Evolutionary conservation across 2,113 vertebrate genomes (phyloP), one percentile per base, ranked within the genome.

Genomic region (Xiphophorus maculatus): DNA sequence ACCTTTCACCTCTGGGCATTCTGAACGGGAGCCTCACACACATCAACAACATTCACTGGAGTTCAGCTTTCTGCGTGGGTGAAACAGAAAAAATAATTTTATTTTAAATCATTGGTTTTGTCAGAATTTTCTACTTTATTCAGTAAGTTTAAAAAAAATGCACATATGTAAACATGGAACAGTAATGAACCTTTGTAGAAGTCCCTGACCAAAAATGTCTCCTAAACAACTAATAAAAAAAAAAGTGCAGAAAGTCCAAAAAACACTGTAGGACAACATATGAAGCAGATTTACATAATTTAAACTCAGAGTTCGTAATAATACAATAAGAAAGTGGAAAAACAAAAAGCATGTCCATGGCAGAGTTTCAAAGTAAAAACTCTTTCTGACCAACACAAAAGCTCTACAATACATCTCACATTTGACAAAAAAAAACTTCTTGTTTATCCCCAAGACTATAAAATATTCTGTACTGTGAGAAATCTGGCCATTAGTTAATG

Each of bases 1-100:
- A 89, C 90, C 89, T 90, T 81, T 91, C 80, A 92, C 86, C 87
- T 70, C 71, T 72, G 28, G 3, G 2, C 17, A 80, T 69, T 81
- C 51, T 66, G 84, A 82, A 78, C 76, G 87, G 72, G 78, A 90
- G 80, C 87, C 82, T 76, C 58, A 66, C 66, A 84, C 79, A 51
- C 69, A 58, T n/a, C 9, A 10, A 5, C 81, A 71, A 19, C 11
- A 32, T 30, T 10, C 14, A 17, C 13, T 13, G 51, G 48, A 30
- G 37, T 81, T 75, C 32, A 37, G 64, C 69, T 61, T 81, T 66
- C 51, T 65, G 37, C 73, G 83, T 35, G 69, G 33, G 22, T 62
- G 37, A 42, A 37, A 66, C 4, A 17, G n/a, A 66, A 37, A 66
- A 10, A 66, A 27, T 1, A 28, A 27, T 12, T 40, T 40, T 5